Conservation (phyloP, 2,113 vertebrate genomes). For the Passer domesticus region DNA sequence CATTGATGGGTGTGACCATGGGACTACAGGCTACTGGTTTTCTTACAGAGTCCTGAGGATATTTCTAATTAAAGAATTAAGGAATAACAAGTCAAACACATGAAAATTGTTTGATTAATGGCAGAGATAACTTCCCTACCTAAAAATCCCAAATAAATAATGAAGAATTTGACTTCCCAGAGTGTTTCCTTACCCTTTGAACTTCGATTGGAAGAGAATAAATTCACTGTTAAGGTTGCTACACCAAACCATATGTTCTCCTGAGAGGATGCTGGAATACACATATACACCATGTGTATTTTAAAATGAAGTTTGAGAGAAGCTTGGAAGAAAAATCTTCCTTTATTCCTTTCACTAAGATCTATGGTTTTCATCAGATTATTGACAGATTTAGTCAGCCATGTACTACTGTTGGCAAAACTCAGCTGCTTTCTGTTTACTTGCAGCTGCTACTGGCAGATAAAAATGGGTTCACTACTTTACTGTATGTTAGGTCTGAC, state of each 20-base stretch:
- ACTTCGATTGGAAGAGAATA: slow-evolving; percentile 2
- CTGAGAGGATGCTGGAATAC: background rate
- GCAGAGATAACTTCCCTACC: background rate
- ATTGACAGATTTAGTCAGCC: slow-evolving; percentile 36
- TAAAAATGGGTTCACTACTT: background rate
- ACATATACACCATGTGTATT: background rate
- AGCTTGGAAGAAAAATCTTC: slow-evolving; percentile 16
- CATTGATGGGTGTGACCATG: background rate
- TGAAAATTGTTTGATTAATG: background rate
- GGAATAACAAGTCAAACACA: background rate
- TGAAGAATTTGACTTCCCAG: background rate
- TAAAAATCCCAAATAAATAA: background rate
- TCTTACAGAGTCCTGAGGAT: background rate
- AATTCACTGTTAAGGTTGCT: background rate
- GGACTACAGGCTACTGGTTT: background rate
- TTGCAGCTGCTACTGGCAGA: background rate
- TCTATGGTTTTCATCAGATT: slow-evolving; percentile 47
- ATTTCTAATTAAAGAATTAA: background rate
- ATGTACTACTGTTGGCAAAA: slow-evolving; percentile 3
- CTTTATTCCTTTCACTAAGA: slow-evolving; percentile 28
- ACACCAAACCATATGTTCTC: background rate
- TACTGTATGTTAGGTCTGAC: background rate
- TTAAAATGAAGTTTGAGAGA: slow-evolving; percentile 2
- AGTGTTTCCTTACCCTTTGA: background rate
- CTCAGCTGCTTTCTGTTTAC: slow-evolving; percentile 20